Evolutionary conservation across 1,140 invertebrate species (phyloP).

Genomic region (Aradophagus sp.): DNA sequence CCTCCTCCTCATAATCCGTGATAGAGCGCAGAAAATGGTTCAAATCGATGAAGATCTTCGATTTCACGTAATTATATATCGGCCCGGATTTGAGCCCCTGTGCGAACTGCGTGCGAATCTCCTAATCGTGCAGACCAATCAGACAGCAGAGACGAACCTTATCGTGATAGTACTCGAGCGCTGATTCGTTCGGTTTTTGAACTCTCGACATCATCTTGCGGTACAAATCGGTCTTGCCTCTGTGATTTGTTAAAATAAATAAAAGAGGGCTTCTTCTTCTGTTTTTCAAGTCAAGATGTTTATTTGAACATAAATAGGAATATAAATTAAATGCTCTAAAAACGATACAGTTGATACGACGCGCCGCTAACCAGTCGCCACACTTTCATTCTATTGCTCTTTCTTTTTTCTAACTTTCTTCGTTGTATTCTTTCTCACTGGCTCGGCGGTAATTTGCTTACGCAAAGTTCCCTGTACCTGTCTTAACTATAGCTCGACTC

Average conservation of each 20-base stretch:
- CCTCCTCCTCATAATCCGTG: conserved; percentile 9
- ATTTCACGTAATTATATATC: conserved; percentile 8
- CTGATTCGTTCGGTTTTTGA: not conserved
- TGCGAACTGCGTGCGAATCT: conserved; percentile 7
- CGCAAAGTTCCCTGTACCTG: too few species aligned
- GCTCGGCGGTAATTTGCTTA: too few species aligned
- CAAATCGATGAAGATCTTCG: conserved; percentile 9
- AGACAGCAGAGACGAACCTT: conserved; percentile 11
- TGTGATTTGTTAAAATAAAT: conserved; percentile 15
- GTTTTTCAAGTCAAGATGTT: too few species aligned
- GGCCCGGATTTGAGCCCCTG: not conserved
- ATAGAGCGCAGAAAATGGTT: conserved; percentile 2
- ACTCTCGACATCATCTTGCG: conserved; percentile 10
- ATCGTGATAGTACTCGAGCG: conserved; percentile 9
- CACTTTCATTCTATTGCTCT: too few species aligned
- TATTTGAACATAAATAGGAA: too few species aligned
- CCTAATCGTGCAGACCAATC: not conserved
- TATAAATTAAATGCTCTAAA: too few species aligned
- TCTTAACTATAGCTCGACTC: too few species aligned
- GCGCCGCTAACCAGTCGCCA: too few species aligned
- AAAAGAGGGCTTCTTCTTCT: too few species aligned
- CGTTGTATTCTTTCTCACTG: too few species aligned
- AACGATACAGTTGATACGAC: too few species aligned
- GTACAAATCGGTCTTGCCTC: conserved; percentile 8
- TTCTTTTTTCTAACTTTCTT: too few species aligned